Evolutionary conservation across 2,797 vertebrate species (phyloP).

Genomic region (Moxostoma hubbsi): DNA sequence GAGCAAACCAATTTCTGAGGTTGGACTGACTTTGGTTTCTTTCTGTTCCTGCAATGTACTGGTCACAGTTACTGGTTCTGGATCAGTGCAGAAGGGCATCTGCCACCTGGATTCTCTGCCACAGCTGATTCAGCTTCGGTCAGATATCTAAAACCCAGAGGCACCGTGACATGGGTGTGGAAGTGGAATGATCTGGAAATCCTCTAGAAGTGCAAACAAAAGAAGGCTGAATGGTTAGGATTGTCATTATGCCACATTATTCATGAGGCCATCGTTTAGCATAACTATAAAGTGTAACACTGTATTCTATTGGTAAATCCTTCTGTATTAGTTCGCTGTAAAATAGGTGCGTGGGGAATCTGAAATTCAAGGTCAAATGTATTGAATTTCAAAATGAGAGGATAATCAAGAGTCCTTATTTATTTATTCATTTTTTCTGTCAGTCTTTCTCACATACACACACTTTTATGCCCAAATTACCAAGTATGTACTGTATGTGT

Average conservation of each 20-base stretch:
- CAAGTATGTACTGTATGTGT: conserved; percentile 21
- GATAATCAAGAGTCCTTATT: neutral
- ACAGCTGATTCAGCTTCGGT: neutral
- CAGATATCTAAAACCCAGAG: neutral
- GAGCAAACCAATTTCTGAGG: neutral
- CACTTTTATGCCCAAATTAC: conserved; percentile 6
- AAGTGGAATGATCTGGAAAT: conserved; percentile 1
- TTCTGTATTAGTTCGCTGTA: conserved; percentile 27
- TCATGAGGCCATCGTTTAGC: neutral
- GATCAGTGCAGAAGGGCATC: neutral
- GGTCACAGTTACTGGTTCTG: neutral
- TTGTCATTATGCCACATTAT: neutral
- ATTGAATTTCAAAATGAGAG: conserved; percentile 51
- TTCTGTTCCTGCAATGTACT: neutral
- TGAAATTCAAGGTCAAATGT: conserved; percentile 47
- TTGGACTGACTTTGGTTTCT: neutral
- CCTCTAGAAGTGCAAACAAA: neutral
- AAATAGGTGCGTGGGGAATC: conserved; percentile 42
- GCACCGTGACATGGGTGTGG: conserved; percentile 1
- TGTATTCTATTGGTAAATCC: conserved; percentile 20
- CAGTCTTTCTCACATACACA: conserved; percentile 6
- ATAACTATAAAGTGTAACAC: neutral
- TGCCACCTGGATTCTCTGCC: neutral
- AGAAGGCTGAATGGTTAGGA: neutral
- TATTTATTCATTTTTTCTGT: conserved; percentile 6